A percentile compares a stretch with the other conserved stretches of the same genome.
Conservation (phyloP, 2,797 vertebrate species). For the Argyrosomus regius region DNA sequence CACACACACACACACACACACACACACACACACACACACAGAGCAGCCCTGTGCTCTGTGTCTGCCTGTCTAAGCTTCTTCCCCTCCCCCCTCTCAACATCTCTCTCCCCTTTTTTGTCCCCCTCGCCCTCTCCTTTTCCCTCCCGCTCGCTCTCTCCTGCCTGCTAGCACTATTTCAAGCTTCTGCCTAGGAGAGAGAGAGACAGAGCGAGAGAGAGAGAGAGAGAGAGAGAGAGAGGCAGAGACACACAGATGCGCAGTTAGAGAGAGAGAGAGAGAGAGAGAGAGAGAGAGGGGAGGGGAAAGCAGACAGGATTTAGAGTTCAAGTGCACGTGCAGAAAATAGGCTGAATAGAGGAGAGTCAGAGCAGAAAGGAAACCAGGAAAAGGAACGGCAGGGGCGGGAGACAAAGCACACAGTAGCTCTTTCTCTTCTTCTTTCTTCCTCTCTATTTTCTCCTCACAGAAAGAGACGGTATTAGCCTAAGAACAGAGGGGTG, state of each 20-base stretch:
- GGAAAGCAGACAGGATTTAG: slow-evolving; percentile 84
- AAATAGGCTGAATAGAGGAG: slow-evolving; percentile 83
- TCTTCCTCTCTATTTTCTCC: slow-evolving; percentile 56
- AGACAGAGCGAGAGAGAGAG: slow-evolving; percentile 43
- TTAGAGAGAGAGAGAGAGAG: slow-evolving; percentile 61
- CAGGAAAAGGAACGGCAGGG: slow-evolving; percentile 77
- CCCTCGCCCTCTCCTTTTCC: slow-evolving; percentile 80
- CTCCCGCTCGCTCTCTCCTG: slow-evolving; percentile 77
- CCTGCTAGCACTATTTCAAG: slow-evolving; percentile 85
- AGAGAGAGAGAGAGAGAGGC: slow-evolving; percentile 62
- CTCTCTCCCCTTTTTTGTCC: slow-evolving; percentile 85
- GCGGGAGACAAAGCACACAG: slow-evolving; percentile 70
- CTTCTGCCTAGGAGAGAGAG: slow-evolving; percentile 65
- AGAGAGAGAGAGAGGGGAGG: slow-evolving; percentile 68
- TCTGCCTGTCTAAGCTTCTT: slow-evolving; percentile 80
- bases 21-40: slow-evolving; percentile 47
- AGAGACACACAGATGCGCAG: slow-evolving; percentile 74
- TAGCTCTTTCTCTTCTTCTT: slow-evolving; percentile 57
- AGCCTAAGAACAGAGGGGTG: slow-evolving; percentile 59
- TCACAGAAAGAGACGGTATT: slow-evolving; percentile 64
- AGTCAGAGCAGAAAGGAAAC: slow-evolving; percentile 79
- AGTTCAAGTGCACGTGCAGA: slow-evolving; percentile 89
- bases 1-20: slow-evolving; percentile 47
- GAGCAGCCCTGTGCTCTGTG: slow-evolving; percentile 69
- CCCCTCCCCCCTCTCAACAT: slow-evolving; percentile 82